phyloP scores from a whole-genome alignment of 2,113 vertebrate species.

The Chionodraco myersi region DNA sequence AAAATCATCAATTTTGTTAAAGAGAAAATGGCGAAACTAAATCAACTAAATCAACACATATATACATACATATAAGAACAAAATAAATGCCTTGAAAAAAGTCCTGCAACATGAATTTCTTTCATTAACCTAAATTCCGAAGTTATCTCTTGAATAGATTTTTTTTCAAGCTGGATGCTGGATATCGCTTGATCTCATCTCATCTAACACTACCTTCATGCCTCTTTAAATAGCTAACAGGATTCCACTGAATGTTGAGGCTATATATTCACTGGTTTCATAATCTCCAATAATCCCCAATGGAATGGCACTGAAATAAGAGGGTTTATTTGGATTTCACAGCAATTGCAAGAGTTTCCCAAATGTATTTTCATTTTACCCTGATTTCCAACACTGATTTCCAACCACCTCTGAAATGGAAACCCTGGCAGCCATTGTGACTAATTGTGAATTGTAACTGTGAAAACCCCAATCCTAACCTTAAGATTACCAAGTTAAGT shows the following conservation, averaged over 20 bases:
- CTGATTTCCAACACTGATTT: background rate
- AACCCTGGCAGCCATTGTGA: constrained; percentile 13
- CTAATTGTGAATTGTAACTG: constrained; percentile 12
- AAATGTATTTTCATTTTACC: constrained; percentile 17
- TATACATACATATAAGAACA: background rate
- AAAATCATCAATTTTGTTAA: background rate
- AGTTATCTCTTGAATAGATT: constrained; percentile 47
- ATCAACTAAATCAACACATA: constrained; percentile 6
- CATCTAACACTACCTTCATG: constrained; percentile 61
- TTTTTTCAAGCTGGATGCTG: constrained; percentile 27
- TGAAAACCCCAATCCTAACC: background rate
- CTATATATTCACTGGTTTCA: constrained; percentile 49
- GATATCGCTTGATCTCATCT: constrained; percentile 65
- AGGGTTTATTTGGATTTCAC: constrained; percentile 61
- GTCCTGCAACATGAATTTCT: constrained; percentile 9
- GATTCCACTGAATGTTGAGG: constrained; percentile 62
- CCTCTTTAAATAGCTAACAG: constrained; percentile 65
- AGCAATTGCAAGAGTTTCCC: constrained; percentile 51
- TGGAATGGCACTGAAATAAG: constrained; percentile 59
- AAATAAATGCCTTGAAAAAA: constrained; percentile 14
- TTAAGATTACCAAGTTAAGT: background rate
- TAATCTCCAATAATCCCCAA: constrained; percentile 74
- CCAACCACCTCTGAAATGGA: constrained; percentile 31
- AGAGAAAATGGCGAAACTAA: constrained; percentile 8
- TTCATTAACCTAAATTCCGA: constrained; percentile 58